These are phyloP conservation scores for Cydia fagiglandana DNA, from an alignment of 1,140 invertebrate genomes.

Conservation along the genomic window DNA sequence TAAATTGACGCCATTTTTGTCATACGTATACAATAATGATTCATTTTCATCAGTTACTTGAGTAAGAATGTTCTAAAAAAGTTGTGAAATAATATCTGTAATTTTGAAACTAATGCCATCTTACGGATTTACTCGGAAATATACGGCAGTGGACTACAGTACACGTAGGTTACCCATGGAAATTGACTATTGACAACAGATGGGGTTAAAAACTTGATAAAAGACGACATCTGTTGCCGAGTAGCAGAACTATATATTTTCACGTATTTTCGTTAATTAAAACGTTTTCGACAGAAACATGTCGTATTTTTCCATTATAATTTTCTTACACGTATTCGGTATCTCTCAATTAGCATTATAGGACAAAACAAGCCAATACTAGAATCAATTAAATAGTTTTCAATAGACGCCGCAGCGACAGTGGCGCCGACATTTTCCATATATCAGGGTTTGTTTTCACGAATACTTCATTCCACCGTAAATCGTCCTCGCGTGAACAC, in stretches of 20 bases:
- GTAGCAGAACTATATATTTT: constrained; percentile 38
- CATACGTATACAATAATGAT: too few relatives aligned
- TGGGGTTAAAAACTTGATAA: background rate
- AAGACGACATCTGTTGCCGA: constrained; percentile 45
- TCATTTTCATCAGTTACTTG: too few relatives aligned
- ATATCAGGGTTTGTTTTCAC: constrained; percentile 77
- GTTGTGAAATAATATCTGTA: background rate
- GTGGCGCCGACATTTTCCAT: constrained; percentile 77
- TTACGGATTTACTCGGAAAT: background rate
- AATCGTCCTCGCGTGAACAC: constrained; percentile 76
- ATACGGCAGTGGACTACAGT: background rate
- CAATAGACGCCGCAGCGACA: constrained; percentile 52
- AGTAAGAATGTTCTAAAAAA: too few relatives aligned
- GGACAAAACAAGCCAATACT: constrained; percentile 10
- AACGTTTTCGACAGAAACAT: background rate
- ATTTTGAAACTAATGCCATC: background rate
- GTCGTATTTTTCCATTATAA: background rate
- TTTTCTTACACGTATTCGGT: background rate
- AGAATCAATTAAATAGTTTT: constrained; percentile 42
- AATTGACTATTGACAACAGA: background rate
- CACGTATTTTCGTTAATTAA: background rate
- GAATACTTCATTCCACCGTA: constrained; percentile 75
- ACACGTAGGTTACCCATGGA: background rate
- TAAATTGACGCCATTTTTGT: too few relatives aligned
- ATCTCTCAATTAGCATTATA: background rate